Evolutionary conservation across 53 echinoderm and acorn worm species (phyloP).

Genomic region (Pentamera pediparva): DNA sequence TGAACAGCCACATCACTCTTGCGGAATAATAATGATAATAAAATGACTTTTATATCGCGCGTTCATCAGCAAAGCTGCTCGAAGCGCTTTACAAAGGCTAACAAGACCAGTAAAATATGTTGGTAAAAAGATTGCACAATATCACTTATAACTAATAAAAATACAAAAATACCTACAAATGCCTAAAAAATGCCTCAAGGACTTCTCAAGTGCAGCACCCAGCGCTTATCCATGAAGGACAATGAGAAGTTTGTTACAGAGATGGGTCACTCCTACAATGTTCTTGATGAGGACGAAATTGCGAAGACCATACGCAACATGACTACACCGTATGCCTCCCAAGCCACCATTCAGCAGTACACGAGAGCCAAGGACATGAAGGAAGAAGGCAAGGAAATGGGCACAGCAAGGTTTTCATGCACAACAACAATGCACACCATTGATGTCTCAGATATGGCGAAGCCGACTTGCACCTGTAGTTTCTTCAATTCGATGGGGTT

Average conservation of each 20-base stretch:
- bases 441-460: background rate
- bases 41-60: no score
- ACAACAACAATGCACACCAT: background rate
- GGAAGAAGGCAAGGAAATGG: background rate
- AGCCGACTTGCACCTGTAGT: background rate
- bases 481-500: background rate
- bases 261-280: background rate
- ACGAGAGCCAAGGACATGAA: background rate
- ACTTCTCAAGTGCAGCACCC: background rate
- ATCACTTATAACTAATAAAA: no score
- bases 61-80: no score
- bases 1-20: slow-evolving; percentile 1
- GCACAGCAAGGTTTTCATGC: background rate
- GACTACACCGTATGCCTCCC: background rate
- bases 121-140: no score
- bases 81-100: no score
- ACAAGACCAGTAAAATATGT: no score
- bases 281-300: background rate
- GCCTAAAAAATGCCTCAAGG: no score
- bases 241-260: background rate
- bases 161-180: no score
- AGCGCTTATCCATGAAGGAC: background rate
- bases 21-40: no score
- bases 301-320: background rate
- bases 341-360: background rate